phyloP scores from a whole-genome alignment of 1,140 invertebrate species.

The Augochlora pura region DNA sequence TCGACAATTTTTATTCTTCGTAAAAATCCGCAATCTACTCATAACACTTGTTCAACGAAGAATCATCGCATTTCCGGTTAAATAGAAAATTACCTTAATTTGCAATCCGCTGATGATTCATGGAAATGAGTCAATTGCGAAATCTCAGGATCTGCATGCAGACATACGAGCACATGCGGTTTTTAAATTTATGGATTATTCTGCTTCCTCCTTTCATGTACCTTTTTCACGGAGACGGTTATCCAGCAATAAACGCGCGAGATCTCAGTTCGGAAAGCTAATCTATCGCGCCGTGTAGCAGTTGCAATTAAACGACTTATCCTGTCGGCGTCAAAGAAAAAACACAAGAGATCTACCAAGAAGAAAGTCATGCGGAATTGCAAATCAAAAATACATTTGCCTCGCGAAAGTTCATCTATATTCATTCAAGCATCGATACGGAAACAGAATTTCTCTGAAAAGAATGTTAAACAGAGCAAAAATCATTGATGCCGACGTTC shows the following conservation, averaged over 20 bases:
- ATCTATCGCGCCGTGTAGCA: neutral
- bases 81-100: constrained; percentile 2
- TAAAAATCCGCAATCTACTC: too few relatives aligned
- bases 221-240: neutral
- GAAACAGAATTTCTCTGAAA: constrained; percentile 2
- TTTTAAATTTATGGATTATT: neutral
- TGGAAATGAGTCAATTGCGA: constrained; percentile 25
- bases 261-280: neutral
- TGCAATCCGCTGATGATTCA: constrained; percentile 27
- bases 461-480: neutral
- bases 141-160: neutral
- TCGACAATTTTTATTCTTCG: too few relatives aligned
- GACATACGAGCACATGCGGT: neutral
- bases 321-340: neutral
- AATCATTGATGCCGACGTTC: neutral
- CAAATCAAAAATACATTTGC: neutral
- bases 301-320: neutral
- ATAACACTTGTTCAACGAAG: neutral
- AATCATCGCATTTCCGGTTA: neutral
- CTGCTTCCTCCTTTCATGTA: neutral
- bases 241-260: too few relatives aligned
- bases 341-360: neutral
- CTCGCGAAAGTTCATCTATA: constrained; percentile 1
- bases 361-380: neutral
- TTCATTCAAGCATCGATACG: neutral